A percentile compares a stretch with the other conserved stretches of the same genome.
These are phyloP conservation scores for Marasmarcha lunaedactyla DNA, from an alignment of 2,888 invertebrate species.

Conservation along the genomic window DNA sequence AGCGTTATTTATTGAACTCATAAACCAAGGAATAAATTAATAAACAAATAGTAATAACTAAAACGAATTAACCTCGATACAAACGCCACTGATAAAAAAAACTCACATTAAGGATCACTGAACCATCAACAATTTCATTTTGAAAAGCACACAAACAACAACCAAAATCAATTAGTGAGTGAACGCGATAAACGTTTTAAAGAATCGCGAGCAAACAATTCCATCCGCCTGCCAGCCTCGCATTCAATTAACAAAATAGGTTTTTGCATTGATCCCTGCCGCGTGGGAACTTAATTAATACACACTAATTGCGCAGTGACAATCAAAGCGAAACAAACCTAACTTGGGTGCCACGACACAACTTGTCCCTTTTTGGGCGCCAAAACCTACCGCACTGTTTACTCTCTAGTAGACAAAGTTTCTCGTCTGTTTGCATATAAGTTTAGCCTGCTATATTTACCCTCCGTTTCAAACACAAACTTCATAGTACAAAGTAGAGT, in stretches of 20 bases:
- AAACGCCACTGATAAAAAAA: too few species aligned
- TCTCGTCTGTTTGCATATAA: slow-evolving; percentile 42
- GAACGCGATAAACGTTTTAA: not conserved
- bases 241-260: slow-evolving; percentile 52
- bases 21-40: too few species aligned
- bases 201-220: not conserved
- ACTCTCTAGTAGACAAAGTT: slow-evolving; percentile 57
- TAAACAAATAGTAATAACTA: too few species aligned
- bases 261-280: slow-evolving; percentile 30
- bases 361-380: slow-evolving; percentile 4
- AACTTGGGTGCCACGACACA: slow-evolving; percentile 5
- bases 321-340: slow-evolving; percentile 16
- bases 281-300: slow-evolving; percentile 57
- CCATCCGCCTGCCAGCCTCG: not conserved
- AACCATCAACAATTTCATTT: slow-evolving; percentile 1
- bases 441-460: slow-evolving; percentile 39
- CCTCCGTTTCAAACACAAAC: slow-evolving; percentile 21
- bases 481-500: not conserved
- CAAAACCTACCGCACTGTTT: slow-evolving; percentile 29
- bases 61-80: too few species aligned
- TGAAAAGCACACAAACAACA: not conserved
- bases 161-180: not conserved
- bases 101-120: too few species aligned
- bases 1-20: too few species aligned
- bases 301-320: slow-evolving; percentile 38